Conservation (phyloP, 1,140 invertebrate species). For the Galleria mellonella region DNA sequence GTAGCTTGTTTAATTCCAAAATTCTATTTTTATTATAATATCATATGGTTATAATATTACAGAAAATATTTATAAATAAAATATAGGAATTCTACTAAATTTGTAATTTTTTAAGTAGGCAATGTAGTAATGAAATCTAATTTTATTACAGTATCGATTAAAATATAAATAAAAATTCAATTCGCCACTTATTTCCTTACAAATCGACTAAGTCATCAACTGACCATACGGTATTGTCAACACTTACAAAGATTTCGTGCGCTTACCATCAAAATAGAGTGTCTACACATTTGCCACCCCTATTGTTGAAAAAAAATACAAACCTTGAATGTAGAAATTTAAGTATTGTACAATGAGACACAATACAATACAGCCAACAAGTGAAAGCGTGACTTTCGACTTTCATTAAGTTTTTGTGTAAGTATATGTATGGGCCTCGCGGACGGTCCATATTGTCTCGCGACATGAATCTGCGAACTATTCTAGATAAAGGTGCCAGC, state of each 20-base stretch:
- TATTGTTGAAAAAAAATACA: constrained; percentile 23
- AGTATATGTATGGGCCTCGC: constrained; percentile 51
- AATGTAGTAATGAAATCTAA: no score
- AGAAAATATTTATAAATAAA: no score
- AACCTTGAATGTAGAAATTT: constrained; percentile 16
- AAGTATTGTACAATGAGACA: constrained; percentile 33
- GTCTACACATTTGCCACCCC: constrained; percentile 12
- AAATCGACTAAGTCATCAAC: no score
- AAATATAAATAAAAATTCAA: no score
- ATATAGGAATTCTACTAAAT: no score
- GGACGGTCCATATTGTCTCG: constrained; percentile 61
- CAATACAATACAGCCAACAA: constrained; percentile 56
- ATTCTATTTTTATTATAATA: no score
- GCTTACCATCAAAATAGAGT: background rate
- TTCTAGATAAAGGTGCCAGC: constrained; percentile 29
- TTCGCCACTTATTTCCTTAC: no score
- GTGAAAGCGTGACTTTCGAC: constrained; percentile 71
- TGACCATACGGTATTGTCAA: no score
- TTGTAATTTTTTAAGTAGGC: no score
- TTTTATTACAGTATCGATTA: no score
- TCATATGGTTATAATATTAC: no score
- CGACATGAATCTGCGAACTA: constrained; percentile 47
- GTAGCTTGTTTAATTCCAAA: no score
- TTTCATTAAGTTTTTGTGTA: constrained; percentile 69
- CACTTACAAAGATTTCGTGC: background rate